Evolutionary conservation across 35 echinoderm and acorn worm genomes (phyloP), one percentile per base, ranked within the genome.

Genomic region (Eucidaris tribuloides): DNA sequence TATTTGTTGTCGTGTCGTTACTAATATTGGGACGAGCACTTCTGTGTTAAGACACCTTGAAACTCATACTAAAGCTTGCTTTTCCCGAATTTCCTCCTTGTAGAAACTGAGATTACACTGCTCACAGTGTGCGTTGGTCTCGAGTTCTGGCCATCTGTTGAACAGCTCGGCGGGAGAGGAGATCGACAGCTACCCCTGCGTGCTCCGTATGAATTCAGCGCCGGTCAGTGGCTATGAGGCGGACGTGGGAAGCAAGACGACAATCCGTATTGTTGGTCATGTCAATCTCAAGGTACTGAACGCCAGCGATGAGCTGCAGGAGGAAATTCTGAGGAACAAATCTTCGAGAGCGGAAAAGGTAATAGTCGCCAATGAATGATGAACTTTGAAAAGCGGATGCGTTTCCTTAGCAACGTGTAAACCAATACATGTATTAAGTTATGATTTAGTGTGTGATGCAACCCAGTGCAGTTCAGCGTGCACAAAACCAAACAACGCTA

Each of bases 131-230:
- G 77, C 86, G 18, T 15, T 89, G 23, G 86, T 89, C 6, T 81
- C 86, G 3, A 89, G 60, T 17, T 89, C 86, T 3, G 86, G 86
- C 5, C 86, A 89, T 33, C 42, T 89, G 5, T 5, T 81, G 9
- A 80, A 80, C 86, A 66, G 54, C 7, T 35, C 58, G 9, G 86
- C 77, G 0, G 86, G 86, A 36, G 27, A 44, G 5, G 78, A 65
- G 28, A 89, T 89, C 42, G 86, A 89, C 55, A 55, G 48, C 40
- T 64, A 79, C 80, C 41, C 58, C n/a, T 89, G 86, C 62, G 78
- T 89, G 7, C 58, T 82, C 13, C 37, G 86, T 24, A 89, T 89
- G 86, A 89, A 89, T 40, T 62, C 57, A 35, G 86, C 86, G 0
- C 86, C 77, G 4, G 78, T 81, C 18, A 27, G 42, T 19, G 86